A percentile compares a stretch with the other conserved stretches of the same genome.
Evolutionary conservation across 2,888 invertebrate species (phyloP).

Genomic region (Plagodis pulveraria): DNA sequence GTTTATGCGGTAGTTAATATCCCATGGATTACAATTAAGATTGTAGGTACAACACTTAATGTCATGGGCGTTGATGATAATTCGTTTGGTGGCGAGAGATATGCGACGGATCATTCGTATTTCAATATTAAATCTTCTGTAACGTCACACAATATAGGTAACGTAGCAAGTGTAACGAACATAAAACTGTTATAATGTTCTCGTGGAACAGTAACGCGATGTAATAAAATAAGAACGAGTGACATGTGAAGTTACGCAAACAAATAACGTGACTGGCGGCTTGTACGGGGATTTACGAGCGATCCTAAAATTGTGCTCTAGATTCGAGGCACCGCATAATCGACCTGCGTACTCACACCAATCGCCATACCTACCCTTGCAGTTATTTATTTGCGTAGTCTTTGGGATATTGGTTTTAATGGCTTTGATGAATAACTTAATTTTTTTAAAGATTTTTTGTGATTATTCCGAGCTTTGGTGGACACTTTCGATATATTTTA

Average conservation of each 20-base stretch:
- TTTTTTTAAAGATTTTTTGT: no score
- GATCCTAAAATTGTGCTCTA: conserved; percentile 43
- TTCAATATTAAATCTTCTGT: conserved; percentile 26
- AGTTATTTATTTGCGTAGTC: no score
- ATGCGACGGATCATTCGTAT: conserved; percentile 2
- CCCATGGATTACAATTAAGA: conserved; percentile 16
- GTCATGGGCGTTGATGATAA: conserved; percentile 5
- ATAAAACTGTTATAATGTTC: conserved; percentile 41
- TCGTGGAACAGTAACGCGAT: conserved; percentile 40
- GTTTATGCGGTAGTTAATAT: conserved; percentile 15
- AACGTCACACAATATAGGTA: conserved; percentile 38
- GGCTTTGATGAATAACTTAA: no score
- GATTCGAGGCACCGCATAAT: conserved; percentile 28
- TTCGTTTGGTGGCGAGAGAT: conserved; percentile 1
- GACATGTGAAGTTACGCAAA: conserved; percentile 50
- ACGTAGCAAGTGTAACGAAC: conserved; percentile 46
- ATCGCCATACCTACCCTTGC: no score
- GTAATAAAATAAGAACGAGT: conserved; percentile 37
- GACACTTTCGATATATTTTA: no score
- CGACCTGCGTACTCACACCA: conserved; percentile 4
- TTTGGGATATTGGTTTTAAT: no score
- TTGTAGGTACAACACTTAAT: conserved; percentile 8
- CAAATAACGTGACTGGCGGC: conserved; percentile 43
- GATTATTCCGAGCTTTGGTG: no score
- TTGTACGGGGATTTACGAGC: conserved; percentile 45